Evolutionary conservation across 2,888 invertebrate genomes (phyloP).

Genomic region (Leptinotarsa juncta): DNA sequence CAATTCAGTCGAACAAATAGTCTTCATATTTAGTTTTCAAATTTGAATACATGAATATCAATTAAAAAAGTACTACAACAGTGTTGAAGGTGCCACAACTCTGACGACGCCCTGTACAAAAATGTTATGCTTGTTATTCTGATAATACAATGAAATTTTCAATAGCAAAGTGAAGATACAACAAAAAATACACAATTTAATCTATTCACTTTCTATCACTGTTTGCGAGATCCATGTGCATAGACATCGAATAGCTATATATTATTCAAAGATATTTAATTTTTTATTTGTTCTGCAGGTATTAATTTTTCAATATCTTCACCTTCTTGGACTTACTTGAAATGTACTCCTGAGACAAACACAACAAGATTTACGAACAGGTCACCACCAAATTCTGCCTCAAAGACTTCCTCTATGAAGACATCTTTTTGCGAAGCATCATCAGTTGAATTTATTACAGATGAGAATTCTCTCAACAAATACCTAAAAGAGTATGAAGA

Average conservation of each 20-base stretch:
- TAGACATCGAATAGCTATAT: background rate
- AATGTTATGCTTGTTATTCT: no score
- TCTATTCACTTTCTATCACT: no score
- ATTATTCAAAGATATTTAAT: background rate
- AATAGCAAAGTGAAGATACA: no score
- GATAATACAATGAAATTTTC: no score
- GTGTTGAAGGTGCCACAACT: no score
- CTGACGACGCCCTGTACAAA: no score
- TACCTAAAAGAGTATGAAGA: conserved; percentile 65
- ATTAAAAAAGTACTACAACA: no score
- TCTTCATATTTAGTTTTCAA: no score
- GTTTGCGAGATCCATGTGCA: no score
- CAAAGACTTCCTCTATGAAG: conserved; percentile 29
- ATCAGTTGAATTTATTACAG: conserved; percentile 65
- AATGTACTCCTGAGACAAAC: conserved; percentile 51
- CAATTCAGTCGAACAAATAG: no score
- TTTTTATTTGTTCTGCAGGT: conserved; percentile 44
- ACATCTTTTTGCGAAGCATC: conserved; percentile 46
- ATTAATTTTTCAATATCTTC: conserved; percentile 57
- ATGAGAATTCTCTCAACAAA: conserved; percentile 66
- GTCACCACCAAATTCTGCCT: conserved; percentile 28
- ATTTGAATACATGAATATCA: no score
- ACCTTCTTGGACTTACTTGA: conserved; percentile 63
- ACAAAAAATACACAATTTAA: no score
- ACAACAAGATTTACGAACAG: conserved; percentile 29